Evolutionary conservation across 2,888 invertebrate species (phyloP).

Genomic region (Xanthostigma xanthostigma): DNA sequence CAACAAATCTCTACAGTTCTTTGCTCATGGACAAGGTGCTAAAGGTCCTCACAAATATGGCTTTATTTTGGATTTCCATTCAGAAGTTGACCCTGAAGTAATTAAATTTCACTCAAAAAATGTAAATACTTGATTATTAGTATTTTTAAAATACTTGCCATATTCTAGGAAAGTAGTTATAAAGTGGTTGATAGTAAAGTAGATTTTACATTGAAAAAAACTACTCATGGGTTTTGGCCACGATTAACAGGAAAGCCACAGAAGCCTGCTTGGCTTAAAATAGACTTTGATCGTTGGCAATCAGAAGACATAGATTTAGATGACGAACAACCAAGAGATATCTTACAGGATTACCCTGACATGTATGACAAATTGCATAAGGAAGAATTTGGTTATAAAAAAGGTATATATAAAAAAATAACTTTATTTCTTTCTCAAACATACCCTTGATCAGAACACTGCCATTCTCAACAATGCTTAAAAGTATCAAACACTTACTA

Average conservation of each 20-base stretch:
- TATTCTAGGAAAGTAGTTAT: conserved; percentile 33
- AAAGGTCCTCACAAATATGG: conserved; percentile 63
- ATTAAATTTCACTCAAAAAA: conserved; percentile 1
- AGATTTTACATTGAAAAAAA: conserved; percentile 58
- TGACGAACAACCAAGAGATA: conserved; percentile 47
- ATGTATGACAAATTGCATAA: conserved; percentile 57
- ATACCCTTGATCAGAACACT: too few species aligned
- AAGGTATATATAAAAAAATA: conserved; percentile 34
- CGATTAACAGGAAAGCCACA: conserved; percentile 63
- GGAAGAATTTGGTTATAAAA: conserved; percentile 63
- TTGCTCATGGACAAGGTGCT: conserved; percentile 62
- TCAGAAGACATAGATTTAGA: conserved; percentile 57
- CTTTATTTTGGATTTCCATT: conserved; percentile 55
- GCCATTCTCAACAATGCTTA: too few species aligned
- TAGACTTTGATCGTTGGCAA: conserved; percentile 86
- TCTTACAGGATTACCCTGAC: conserved; percentile 63
- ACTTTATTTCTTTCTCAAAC: too few species aligned
- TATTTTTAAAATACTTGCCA: conserved; percentile 4
- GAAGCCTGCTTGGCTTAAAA: conserved; percentile 84
- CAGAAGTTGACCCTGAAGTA: conserved; percentile 43
- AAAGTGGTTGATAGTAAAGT: conserved; percentile 62
- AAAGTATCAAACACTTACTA: too few species aligned
- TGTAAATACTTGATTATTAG: conserved; percentile 6
- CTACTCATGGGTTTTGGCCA: conserved; percentile 64
- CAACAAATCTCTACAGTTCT: conserved; percentile 51